Conservation (phyloP, 2,888 invertebrate species). For the Perithous albicinctus region DNA sequence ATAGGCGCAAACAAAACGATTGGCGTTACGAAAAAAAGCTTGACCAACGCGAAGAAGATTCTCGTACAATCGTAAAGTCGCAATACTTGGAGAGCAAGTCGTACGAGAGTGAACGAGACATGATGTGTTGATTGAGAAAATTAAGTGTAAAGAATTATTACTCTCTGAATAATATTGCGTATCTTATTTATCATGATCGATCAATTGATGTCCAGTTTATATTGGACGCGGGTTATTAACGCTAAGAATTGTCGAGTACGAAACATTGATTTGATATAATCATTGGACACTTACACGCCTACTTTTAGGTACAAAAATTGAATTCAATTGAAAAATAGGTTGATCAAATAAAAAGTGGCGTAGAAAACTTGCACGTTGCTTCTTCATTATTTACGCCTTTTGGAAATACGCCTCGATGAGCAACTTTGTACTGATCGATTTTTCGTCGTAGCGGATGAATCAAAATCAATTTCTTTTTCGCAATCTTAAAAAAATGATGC, state of each 20-base stretch:
- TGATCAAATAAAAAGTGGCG: too few species aligned
- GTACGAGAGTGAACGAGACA: constrained; percentile 1
- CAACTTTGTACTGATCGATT: too few species aligned
- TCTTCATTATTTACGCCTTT: too few species aligned
- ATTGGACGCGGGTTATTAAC: not conserved
- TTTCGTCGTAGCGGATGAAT: too few species aligned
- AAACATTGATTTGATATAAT: not conserved
- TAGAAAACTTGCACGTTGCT: too few species aligned
- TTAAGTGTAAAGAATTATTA: constrained; percentile 35
- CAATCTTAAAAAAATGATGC: too few species aligned
- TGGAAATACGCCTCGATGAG: too few species aligned
- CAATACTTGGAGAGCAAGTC: constrained; percentile 27
- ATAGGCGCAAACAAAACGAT: constrained; percentile 44
- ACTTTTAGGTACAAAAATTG: not conserved
- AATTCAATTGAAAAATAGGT: too few species aligned
- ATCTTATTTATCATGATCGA: constrained; percentile 33
- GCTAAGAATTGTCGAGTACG: not conserved
- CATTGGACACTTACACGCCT: not conserved
- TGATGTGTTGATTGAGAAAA: constrained; percentile 39
- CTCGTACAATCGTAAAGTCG: constrained; percentile 42
- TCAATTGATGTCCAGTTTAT: constrained; percentile 7
- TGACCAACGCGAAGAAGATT: constrained; percentile 1
- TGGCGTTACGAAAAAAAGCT: constrained; percentile 23
- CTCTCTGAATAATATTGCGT: constrained; percentile 8
- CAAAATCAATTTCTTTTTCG: too few species aligned